Percentiles rank a stretch among this genome's conserved stretches.
phyloP scores from a whole-genome alignment of 2,888 invertebrate species.

The Xylocampa areola region DNA sequence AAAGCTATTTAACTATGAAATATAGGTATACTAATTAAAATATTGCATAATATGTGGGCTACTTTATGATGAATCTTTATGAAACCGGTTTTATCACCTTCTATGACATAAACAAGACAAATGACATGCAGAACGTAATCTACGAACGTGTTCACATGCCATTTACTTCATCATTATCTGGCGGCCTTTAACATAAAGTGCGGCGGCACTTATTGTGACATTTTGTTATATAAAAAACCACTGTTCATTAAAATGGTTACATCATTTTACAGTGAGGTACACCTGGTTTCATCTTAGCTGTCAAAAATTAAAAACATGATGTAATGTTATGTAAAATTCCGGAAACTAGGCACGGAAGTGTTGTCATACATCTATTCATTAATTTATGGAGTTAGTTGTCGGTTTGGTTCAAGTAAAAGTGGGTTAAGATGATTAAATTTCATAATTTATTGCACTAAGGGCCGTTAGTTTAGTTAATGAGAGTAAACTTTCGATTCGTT shows the following conservation, averaged over 20 bases:
- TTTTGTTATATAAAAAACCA: conserved; percentile 34
- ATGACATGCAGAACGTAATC: conserved; percentile 26
- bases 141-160: conserved; percentile 38
- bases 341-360: conserved; percentile 51
- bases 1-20: too few species aligned
- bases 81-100: conserved; percentile 23
- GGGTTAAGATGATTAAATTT: conserved; percentile 44
- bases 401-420: conserved; percentile 58
- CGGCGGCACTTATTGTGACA: conserved; percentile 27
- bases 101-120: conserved; percentile 42
- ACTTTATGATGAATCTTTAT: conserved; percentile 13
- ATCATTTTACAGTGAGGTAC: conserved; percentile 44
- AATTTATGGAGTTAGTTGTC: conserved; percentile 34
- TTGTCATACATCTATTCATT: conserved; percentile 44
- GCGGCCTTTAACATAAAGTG: conserved; percentile 7
- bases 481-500: conserved; percentile 44
- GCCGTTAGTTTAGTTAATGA: conserved; percentile 27
- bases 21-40: not conserved
- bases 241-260: conserved; percentile 37
- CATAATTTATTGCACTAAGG: conserved; percentile 41
- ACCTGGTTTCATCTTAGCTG: conserved; percentile 34
- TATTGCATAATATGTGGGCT: not conserved
- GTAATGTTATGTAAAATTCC: conserved; percentile 51
- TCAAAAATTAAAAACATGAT: conserved; percentile 34
- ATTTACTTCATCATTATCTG: conserved; percentile 37